Evolutionary conservation across 2,797 vertebrate species (phyloP), one percentile per base, ranked within the genome.

Genomic region (Caiman crocodilus): DNA sequence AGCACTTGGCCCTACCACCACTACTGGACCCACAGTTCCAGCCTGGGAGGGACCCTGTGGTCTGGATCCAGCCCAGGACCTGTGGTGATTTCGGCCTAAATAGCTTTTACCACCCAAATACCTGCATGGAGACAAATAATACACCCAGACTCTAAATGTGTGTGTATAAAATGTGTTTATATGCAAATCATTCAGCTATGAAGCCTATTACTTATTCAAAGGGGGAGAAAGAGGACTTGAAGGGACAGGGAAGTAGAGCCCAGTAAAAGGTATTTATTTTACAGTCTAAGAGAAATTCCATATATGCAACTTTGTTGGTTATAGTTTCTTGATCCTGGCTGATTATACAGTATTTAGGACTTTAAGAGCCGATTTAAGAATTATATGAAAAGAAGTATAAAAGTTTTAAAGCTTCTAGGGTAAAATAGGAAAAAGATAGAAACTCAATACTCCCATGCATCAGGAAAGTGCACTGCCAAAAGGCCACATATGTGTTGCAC

Each of bases 401-500:
- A 1, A 93, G 77, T 65, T 94, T 92, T 7, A 3, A 92, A 96
- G 92, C 79, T 95, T 84, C 57, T 69, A 76, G 23, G 80, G 15
- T 35, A 71, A 85, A 57, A 81, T 76, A 71, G 42, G 87, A 94
- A 93, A 76, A 90, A 95, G 80, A 91, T 21, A 79, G 0, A 87
- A 93, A 91, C 74, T 90, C 61, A 80, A 87, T 89, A 82, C 79
- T 92, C 77, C 84, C 94, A 94, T 56, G 69, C 59, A 84, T 59
- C 84, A 95, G 83, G 56, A 82, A 78, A 11, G 61, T 30, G 75
- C 5, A 57, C 76, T 93, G 94, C 75, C 93, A 90, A 60, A 92
- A 92, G 91, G 67, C 17, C 94, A 93, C 97, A 97, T 90, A 93
- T 96, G 95, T 95, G 93, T 58, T 85, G 89, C 94, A 96, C 88